Evolutionary conservation across 2,797 vertebrate genomes (phyloP).

Genomic region (Chelonia mydas): DNA sequence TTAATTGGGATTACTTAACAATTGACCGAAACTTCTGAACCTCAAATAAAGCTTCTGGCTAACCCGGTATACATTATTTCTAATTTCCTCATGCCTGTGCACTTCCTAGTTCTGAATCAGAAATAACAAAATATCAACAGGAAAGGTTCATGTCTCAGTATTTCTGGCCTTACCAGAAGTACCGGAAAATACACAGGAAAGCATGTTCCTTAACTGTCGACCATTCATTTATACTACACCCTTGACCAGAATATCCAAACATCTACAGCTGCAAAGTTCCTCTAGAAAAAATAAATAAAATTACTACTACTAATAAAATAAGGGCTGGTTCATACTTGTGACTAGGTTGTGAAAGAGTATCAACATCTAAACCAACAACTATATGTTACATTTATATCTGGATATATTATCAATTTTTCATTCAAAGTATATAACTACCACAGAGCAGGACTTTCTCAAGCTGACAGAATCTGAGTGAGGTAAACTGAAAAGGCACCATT

Average conservation of each 20-base stretch:
- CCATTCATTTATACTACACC: neutral
- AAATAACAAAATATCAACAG: neutral
- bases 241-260: neutral
- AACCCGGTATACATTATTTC: fast-evolving
- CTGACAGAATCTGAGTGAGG: neutral
- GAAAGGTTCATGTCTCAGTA: neutral
- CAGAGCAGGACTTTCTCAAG: neutral
- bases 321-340: neutral
- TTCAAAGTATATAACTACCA: neutral
- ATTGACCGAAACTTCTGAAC: neutral
- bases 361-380: neutral
- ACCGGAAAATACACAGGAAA: neutral
- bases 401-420: neutral
- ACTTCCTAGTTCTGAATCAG: neutral
- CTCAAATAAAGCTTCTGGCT: neutral
- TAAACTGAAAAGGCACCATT: fast-evolving
- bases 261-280: neutral
- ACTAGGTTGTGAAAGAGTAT: neutral
- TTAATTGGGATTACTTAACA: neutral
- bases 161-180: neutral
- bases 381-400: neutral
- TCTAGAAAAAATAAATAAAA: neutral
- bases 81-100: neutral
- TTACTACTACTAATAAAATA: no score
- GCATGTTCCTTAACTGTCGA: neutral